Base-by-base conservation (phyloP, 2,888 invertebrate genomes). In the Aspidiotus rigidus region DNA sequence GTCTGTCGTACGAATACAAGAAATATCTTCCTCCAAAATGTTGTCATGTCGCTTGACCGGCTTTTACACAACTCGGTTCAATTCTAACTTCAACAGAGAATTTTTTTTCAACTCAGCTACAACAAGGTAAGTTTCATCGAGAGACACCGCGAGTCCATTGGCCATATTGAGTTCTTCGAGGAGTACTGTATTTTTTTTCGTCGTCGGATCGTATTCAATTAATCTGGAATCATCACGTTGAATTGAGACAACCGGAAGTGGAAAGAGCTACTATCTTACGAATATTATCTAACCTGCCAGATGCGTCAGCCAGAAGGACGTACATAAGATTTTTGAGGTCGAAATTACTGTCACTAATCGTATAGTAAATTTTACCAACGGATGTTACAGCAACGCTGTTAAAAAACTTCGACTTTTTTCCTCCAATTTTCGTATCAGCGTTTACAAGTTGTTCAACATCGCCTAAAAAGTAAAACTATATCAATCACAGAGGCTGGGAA, bases 281-380 rank as follows among this genome's bases (percentile, higher is more conserved):
- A n/a, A 5, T 53, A 15, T 73, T 66, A 61, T n/a, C 40, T 75
- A 80, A 93, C 94, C 95, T 88, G 79, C 96, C 95, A 74, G 85
- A 83, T 41, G 90, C 88, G 79, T 90, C 88, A 69, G 87, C 83
- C 1, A 95, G 76, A 49, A 85, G 69, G 13, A 82, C 76, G 70
- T 83, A 84, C 1, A 85, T 75, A 59, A 90, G 87, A 80, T 95
- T 86, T 73, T 86, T 80, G 53, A 96, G 78, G 2, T 77, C 74
- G 77, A 87, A 90, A 72, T 89, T 87, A 10, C 85, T 84, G 62
- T 85, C 84, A 0, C 93, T 92, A 76, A 93, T 91, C 0, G 93
- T 88, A 86, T 93, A 92, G 77, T 90, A 95, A 16, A 97, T 81
- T 73, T 88, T 88, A 2, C 93, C 94, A 77, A 89, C 88, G 66